phyloP scores from a whole-genome alignment of 2,888 invertebrate species.

The Drosophila flavopinicola region DNA sequence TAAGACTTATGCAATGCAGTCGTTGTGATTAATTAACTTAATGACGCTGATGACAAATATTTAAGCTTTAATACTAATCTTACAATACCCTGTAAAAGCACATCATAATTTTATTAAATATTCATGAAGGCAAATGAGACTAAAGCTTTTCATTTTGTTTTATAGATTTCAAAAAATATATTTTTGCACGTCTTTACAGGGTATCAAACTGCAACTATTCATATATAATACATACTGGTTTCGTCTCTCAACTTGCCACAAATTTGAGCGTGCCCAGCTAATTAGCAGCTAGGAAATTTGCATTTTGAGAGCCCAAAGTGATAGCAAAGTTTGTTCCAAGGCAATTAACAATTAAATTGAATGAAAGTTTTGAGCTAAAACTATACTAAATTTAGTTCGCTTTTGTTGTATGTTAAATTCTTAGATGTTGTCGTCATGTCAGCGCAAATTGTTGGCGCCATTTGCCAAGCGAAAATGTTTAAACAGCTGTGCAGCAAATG shows the following conservation, averaged over 20 bases:
- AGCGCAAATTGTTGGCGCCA: constrained; percentile 44
- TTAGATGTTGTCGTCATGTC: constrained; percentile 20
- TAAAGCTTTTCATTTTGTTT: background rate
- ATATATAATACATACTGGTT: background rate
- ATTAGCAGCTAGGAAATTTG: constrained; percentile 38
- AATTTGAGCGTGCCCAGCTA: constrained; percentile 17
- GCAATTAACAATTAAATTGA: constrained; percentile 18
- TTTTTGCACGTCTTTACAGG: background rate
- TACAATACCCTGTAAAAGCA: too few relatives aligned
- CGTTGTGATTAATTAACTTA: constrained; percentile 47
- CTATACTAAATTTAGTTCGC: background rate
- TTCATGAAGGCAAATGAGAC: background rate
- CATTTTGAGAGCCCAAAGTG: constrained; percentile 22
- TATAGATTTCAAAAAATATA: too few relatives aligned
- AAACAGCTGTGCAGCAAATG: constrained; percentile 51
- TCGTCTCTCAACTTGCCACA: background rate
- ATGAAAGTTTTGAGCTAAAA: constrained; percentile 2
- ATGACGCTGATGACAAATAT: constrained; percentile 27
- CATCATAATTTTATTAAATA: too few relatives aligned
- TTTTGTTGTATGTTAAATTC: background rate
- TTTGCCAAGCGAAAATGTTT: constrained; percentile 48
- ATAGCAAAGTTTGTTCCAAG: constrained; percentile 15
- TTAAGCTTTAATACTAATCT: too few relatives aligned
- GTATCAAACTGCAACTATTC: background rate
- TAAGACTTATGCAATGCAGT: constrained; percentile 42